phyloP scores from a whole-genome alignment of 92 coral and sea anemone species.

The Parazoanthus atlanticus region DNA sequence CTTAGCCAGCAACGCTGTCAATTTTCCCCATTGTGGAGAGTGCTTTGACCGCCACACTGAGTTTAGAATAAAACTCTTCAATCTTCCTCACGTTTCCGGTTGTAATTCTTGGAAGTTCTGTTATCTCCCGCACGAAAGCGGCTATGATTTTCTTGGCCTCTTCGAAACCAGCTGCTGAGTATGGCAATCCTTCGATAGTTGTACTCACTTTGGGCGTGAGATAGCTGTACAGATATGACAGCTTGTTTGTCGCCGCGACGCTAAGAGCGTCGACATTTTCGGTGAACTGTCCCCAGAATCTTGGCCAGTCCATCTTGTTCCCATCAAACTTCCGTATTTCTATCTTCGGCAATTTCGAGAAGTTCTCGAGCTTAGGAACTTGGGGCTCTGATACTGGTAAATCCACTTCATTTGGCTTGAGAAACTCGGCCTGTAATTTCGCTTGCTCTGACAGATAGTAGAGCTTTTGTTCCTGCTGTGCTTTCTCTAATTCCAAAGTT shows the following conservation, averaged over 20 bases:
- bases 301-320: background rate
- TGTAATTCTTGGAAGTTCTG: background rate
- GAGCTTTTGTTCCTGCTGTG: background rate
- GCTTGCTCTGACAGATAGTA: constrained; percentile 3
- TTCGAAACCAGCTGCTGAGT: background rate
- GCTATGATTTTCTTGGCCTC: background rate
- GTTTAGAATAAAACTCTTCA: background rate
- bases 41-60: background rate
- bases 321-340: background rate
- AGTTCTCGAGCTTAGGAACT: background rate
- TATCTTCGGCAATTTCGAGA: background rate
- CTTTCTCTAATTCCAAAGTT: background rate
- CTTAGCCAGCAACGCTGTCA: background rate
- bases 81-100: background rate
- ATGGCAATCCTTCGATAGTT: background rate
- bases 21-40: background rate
- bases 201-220: background rate
- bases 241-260: background rate
- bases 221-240: background rate
- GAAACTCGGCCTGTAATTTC: background rate
- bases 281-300: background rate
- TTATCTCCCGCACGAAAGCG: background rate
- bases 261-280: background rate
- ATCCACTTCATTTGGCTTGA: background rate
- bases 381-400: background rate